phyloP scores from a whole-genome alignment of 2,113 vertebrate species.

The Amblyopsis rosae region DNA sequence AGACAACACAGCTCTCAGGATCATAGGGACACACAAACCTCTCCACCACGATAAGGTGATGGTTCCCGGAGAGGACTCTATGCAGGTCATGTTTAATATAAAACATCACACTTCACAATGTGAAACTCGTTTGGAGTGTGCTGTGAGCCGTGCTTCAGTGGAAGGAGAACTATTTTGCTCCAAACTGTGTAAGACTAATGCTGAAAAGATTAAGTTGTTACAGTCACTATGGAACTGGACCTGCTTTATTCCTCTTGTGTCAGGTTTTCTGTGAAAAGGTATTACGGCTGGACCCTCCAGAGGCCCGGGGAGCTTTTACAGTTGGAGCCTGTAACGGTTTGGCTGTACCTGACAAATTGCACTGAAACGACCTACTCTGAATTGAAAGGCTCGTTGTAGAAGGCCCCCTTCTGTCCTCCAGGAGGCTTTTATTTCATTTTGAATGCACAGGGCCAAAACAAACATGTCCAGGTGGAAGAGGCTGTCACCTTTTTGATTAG shows the following conservation, averaged over 20 bases:
- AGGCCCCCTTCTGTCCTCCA: background rate
- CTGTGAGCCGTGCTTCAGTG: background rate
- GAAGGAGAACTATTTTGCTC: background rate
- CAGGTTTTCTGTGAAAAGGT: conserved; percentile 17
- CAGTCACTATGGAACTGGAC: conserved; percentile 27
- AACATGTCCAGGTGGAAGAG: background rate
- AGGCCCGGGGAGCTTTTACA: conserved; percentile 54
- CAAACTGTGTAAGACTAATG: conserved; percentile 27
- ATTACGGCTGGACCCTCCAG: conserved; percentile 25
- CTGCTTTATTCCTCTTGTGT: conserved; percentile 17
- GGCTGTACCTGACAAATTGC: conserved; percentile 18
- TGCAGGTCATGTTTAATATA: background rate
- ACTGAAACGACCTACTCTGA: conserved; percentile 23
- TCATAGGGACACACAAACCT: no score
- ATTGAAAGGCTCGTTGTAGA: conserved; percentile 21
- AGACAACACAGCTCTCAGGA: no score
- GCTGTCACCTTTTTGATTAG: background rate
- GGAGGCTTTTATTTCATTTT: background rate
- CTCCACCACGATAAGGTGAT: no score
- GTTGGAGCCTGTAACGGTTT: conserved; percentile 40
- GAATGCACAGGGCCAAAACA: background rate
- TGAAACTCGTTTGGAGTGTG: conserved; percentile 16
- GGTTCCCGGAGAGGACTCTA: no score
- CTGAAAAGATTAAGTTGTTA: conserved; percentile 7
- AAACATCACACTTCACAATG: conserved; percentile 2